Base-by-base conservation (phyloP, 2,888 invertebrate genomes). In the Dynastes maya region DNA sequence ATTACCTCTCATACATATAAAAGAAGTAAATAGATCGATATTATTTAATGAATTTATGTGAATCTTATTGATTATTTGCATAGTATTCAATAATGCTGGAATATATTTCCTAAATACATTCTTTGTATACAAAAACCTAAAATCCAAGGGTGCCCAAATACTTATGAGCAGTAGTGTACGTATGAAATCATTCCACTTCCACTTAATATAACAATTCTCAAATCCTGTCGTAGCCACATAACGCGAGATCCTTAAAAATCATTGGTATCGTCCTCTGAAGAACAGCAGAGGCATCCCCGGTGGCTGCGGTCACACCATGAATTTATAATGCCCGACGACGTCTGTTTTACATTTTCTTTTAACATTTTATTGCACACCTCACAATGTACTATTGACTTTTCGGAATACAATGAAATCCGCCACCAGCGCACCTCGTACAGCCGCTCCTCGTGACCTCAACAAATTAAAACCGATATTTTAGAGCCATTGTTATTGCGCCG, bases 321-420 rank as follows among this genome's bases (percentile, higher is more conserved):
- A 68, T 68, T 68, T 68, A 68, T 68, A 68, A 68, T 13, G 27
- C 51, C 13, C 27, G 27, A 6, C 55, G 63, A 11, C 68, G 68
- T 51, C 51, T 51, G 68, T 29, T 68, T 68, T 68, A 68, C 68
- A 68, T 68, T 68, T 68, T 51, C 68, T 68, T 68, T 45, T 68
- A 68, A 68, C 51, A 68, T 68, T 68, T 68, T 68, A 68, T 68
- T 68, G 51, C 51, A 49, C 55, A 29, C 49, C 55, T 55, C 71
- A 71, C 71, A 71, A 71, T 71, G 71, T 71, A 71, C 55, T 55
- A 71, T 71, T 71, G 71, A 71, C 71, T 71, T 71, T 71, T 71
- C 40, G 27, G 71, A 71, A 55, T 71, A 71, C 71, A 71, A 71
- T 71, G 71, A 70, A 71, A 71, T 71, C 16, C 55, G 22, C 55